A percentile compares a stretch with the other conserved stretches of the same genome.
Conservation (phyloP, 2,797 vertebrate genomes). For the Hydrocynus forskahlii region DNA sequence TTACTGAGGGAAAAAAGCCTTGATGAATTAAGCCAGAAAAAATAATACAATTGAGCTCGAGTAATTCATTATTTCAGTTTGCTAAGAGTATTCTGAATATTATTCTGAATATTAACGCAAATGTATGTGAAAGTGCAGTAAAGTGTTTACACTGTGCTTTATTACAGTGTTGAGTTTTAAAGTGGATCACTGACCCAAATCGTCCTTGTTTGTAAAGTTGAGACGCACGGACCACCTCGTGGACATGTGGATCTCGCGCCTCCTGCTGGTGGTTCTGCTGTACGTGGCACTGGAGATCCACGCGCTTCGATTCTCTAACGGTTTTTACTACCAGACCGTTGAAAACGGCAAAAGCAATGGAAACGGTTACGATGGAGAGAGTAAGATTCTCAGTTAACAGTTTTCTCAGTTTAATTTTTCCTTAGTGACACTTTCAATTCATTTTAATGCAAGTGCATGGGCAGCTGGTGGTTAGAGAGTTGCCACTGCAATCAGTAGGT, state of each 20-base stretch:
- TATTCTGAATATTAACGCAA: too few relatives aligned
- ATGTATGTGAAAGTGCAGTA: too few relatives aligned
- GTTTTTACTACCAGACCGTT: constrained; percentile 87
- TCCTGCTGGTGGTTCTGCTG: constrained; percentile 71
- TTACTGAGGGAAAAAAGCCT: not conserved
- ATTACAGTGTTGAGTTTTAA: not conserved
- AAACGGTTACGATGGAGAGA: constrained; percentile 64
- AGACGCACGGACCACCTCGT: constrained; percentile 20
- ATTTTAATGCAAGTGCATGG: too few relatives aligned
- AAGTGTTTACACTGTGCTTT: not conserved
- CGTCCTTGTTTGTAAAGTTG: constrained; percentile 34
- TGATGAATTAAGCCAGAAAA: too few relatives aligned
- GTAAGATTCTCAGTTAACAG: constrained; percentile 64
- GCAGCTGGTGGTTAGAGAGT: too few relatives aligned
- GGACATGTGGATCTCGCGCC: constrained; percentile 67
- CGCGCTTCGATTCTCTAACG: constrained; percentile 77
- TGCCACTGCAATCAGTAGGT: too few relatives aligned
- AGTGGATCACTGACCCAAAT: not conserved
- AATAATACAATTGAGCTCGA: too few relatives aligned
- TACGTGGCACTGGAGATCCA: constrained; percentile 55
- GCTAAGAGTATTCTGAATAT: not conserved
- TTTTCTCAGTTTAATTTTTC: too few relatives aligned
- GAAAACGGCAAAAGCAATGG: constrained; percentile 72
- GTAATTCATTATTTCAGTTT: not conserved
- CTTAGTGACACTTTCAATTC: too few relatives aligned